Evolutionary conservation across 2,888 invertebrate species (phyloP), one percentile per base, ranked within the genome.

Genomic region (Cartodere bifasciata): DNA sequence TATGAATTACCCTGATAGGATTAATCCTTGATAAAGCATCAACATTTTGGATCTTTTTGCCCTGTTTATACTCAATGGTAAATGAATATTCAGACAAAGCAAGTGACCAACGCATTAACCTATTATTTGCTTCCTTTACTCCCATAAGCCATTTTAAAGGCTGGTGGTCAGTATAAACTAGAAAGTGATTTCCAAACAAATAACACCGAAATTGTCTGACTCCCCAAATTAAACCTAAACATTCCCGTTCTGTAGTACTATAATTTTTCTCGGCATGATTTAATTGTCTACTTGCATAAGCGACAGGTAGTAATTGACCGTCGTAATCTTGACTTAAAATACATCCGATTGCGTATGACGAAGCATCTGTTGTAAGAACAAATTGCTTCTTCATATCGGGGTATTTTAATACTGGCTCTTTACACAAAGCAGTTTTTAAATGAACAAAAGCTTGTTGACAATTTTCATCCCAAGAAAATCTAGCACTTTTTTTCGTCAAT

Each of bases 381-480:
- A 44, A 45, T 9, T 37, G 28, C 42, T 48, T 40, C 32, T 23
- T 31, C 38, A 40, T 47, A 36, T 38, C 41, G 26, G 34, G 41
- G 26, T 32, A 46, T 45, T 39, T 36, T 20, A 42, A 31, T 14
- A 42, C 16, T 11, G 42, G 37, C 16, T 35, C 25, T 12, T 24
- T 23, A 21, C 20, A 27, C 16, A 44, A 31, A 6, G 33, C 21
- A 10, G 15, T 17, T 32, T 40, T 40, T n/a, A 37, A 31, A 7
- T 21, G 20, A 16, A 40, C 36, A 20, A 43, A 40, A 10, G 41
- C 26, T 13, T 31, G 12, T 35, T 32, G 28, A 15, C 28, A 27
- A 25, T 23, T 15, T 4, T 14, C 24, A 7, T 29, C 32, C 50
- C 49, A 46, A 13, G 29, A 3, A 36, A 46, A 50, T 16, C 16